Conservation (phyloP, 2,888 invertebrate species). For the Agrochola circellaris region DNA sequence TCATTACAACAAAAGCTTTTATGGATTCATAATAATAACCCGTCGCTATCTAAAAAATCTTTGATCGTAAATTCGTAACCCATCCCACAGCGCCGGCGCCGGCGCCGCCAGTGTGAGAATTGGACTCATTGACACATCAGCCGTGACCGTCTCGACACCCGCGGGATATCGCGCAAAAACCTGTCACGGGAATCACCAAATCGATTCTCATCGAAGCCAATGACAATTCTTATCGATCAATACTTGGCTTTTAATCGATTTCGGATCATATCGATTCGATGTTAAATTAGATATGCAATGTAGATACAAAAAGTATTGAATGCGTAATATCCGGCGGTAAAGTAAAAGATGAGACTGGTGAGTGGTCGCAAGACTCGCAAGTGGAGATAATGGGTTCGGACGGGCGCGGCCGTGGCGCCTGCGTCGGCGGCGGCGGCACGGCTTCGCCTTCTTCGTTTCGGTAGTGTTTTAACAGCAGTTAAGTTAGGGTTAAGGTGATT, state of each 20-base stretch:
- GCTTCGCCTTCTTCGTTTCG: constrained; percentile 72
- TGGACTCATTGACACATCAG: constrained; percentile 77
- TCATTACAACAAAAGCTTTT: constrained; percentile 22
- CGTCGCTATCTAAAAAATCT: constrained; percentile 44
- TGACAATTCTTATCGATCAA: constrained; percentile 73
- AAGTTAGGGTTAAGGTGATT: constrained; percentile 85
- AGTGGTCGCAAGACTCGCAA: constrained; percentile 45
- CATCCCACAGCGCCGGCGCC: constrained; percentile 71
- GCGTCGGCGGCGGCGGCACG: constrained; percentile 65
- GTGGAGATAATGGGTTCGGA: constrained; percentile 62
- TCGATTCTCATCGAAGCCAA: constrained; percentile 81
- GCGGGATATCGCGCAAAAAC: constrained; percentile 79
- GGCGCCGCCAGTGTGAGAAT: constrained; percentile 77
- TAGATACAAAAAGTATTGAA: constrained; percentile 59
- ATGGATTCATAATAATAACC: constrained; percentile 40
- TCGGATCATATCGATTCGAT: constrained; percentile 37
- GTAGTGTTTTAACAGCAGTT: constrained; percentile 84
- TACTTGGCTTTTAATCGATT: constrained; percentile 58
- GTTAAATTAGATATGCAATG: constrained; percentile 63
- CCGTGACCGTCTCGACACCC: constrained; percentile 75
- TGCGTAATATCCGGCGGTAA: constrained; percentile 64
- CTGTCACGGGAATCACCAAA: constrained; percentile 83
- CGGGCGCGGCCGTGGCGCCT: constrained; percentile 76
- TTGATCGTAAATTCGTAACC: constrained; percentile 51
- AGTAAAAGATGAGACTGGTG: constrained; percentile 51